Evolutionary conservation across 2,113 vertebrate species (phyloP).

Genomic region (Thymallus thymallus): DNA sequence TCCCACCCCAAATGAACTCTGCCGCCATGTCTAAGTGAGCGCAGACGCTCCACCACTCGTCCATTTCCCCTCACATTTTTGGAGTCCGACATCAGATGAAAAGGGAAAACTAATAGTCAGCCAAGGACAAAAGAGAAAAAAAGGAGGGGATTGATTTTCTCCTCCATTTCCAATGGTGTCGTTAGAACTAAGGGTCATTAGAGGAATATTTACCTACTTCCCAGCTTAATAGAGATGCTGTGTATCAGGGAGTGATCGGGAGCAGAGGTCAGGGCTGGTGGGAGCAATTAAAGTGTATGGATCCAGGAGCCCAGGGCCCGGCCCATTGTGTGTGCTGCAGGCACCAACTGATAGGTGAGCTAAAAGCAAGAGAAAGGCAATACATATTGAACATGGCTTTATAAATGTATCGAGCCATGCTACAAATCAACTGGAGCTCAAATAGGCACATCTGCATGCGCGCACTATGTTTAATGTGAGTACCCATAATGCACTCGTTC

Average conservation of each 20-base stretch:
- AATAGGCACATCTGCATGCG: conserved; percentile 26
- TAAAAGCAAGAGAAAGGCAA: conserved; percentile 41
- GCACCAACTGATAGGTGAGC: conserved; percentile 58
- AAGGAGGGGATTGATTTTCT: conserved; percentile 53
- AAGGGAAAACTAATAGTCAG: conserved; percentile 61
- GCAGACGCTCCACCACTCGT: conserved; percentile 22
- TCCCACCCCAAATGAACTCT: conserved; percentile 27
- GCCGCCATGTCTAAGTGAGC: conserved; percentile 10
- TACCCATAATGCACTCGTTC: neutral
- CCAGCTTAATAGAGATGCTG: conserved; percentile 76
- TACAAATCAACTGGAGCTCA: conserved; percentile 44
- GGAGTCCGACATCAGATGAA: conserved; percentile 59
- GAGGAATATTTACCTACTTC: conserved; percentile 80
- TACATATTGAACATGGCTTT: conserved; percentile 51
- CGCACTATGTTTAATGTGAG: neutral
- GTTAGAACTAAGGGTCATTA: conserved; percentile 72
- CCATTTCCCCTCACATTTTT: conserved; percentile 32
- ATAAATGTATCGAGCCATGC: conserved; percentile 60
- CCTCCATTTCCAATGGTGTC: conserved; percentile 58
- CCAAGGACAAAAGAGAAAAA: conserved; percentile 61
- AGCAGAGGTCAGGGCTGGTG: conserved; percentile 75
- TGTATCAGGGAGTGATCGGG: conserved; percentile 74
- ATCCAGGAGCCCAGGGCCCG: conserved; percentile 57
- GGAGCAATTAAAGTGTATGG: conserved; percentile 77
- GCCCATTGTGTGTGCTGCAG: conserved; percentile 56